Conservation (phyloP, 2,113 vertebrate genomes). For the Austrofundulus limnaeus region DNA sequence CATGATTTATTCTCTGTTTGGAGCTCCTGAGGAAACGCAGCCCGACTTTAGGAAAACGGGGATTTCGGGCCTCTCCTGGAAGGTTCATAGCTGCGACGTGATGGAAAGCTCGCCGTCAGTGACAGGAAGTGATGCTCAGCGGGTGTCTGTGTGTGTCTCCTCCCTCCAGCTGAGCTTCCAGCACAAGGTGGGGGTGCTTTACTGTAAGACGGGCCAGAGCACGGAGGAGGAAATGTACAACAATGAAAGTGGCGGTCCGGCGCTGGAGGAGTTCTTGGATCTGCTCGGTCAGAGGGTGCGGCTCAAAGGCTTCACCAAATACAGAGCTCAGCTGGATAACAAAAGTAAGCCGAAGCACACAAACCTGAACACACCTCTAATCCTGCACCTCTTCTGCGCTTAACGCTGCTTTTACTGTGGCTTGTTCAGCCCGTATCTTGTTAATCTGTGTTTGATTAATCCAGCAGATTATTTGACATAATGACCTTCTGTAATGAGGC, state of each 20-base stretch:
- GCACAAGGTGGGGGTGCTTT: conserved; percentile 96
- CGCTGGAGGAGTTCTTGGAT: conserved; percentile 95
- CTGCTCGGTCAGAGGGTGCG: conserved; percentile 95
- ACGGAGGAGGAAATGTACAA: conserved; percentile 99
- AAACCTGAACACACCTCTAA: conserved; percentile 25
- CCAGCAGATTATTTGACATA: conserved; percentile 5
- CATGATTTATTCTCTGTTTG: conserved; percentile 58
- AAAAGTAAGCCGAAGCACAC: conserved; percentile 86
- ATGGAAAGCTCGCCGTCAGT: conserved; percentile 55
- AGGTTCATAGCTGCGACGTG: conserved; percentile 53
- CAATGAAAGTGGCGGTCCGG: conserved; percentile 91
- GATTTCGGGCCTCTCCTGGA: conserved; percentile 43
- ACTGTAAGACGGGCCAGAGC: conserved; percentile 95
- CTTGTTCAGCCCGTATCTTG: background rate
- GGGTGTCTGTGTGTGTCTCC: conserved; percentile 41
- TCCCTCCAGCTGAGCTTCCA: conserved; percentile 94
- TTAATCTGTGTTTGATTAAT: conserved; percentile 17
- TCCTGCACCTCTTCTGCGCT: conserved; percentile 19
- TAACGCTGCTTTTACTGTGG: conserved; percentile 1
- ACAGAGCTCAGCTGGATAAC: conserved; percentile 96
- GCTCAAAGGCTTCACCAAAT: conserved; percentile 95
- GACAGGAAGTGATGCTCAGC: conserved; percentile 41
- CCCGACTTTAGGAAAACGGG: conserved; percentile 41
- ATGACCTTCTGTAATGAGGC: background rate
- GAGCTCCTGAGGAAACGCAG: conserved; percentile 46